Evolutionary conservation across 2,797 vertebrate genomes (phyloP).

Genomic region (Staurois parvus): DNA sequence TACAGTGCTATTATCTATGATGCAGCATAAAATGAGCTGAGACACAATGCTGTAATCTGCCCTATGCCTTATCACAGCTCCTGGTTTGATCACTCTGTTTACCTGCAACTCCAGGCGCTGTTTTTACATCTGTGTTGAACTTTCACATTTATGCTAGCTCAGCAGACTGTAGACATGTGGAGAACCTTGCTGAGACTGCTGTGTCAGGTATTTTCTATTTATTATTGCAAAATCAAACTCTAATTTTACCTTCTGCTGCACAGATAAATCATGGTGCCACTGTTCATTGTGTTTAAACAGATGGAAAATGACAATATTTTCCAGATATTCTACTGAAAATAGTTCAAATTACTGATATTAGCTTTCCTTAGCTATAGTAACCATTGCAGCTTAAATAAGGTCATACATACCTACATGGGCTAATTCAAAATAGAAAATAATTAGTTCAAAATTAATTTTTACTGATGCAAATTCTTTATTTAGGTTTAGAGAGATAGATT

Average conservation of each 20-base stretch:
- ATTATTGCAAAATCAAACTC: conserved; percentile 30
- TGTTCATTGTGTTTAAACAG: neutral
- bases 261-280: conserved; percentile 5
- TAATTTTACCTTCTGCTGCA: conserved; percentile 29
- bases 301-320: conserved; percentile 2
- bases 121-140: conserved; percentile 32
- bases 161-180: conserved; percentile 14
- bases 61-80: neutral
- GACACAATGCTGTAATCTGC: conserved; percentile 6
- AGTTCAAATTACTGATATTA: neutral
- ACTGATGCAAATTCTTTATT: no score
- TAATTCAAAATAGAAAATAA: no score
- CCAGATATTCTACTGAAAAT: neutral
- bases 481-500: no score
- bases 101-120: neutral
- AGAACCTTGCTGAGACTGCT: conserved; percentile 18
- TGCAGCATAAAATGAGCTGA: conserved; percentile 9
- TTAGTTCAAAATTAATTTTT: no score
- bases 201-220: conserved; percentile 24
- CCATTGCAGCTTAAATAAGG: no score
- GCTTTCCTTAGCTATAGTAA: neutral
- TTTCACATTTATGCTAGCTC: conserved; percentile 27
- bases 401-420: no score
- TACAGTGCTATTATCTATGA: neutral
- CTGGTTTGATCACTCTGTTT: neutral